phyloP scores from a whole-genome alignment of 2,888 invertebrate genomes.

The Mycalesis mineus region DNA sequence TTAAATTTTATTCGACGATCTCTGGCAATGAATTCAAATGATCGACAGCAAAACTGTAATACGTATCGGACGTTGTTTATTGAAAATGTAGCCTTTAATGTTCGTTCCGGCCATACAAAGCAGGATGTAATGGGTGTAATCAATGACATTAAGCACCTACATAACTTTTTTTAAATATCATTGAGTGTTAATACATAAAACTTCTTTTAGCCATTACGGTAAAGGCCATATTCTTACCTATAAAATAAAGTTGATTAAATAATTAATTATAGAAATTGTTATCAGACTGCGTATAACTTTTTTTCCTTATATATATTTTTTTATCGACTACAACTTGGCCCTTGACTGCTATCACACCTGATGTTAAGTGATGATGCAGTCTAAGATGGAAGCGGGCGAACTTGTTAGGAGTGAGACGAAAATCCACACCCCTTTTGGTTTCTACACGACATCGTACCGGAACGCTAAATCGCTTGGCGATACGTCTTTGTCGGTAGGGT shows the following conservation, averaged over 20 bases:
- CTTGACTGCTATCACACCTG: too few species aligned
- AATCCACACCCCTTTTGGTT: too few species aligned
- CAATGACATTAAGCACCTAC: not conserved
- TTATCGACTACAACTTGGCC: too few species aligned
- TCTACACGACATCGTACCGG: too few species aligned
- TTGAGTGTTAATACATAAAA: conserved; percentile 1
- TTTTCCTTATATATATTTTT: not conserved
- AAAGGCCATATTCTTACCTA: not conserved
- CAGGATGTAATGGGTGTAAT: not conserved
- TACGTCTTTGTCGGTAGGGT: too few species aligned
- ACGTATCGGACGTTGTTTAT: not conserved
- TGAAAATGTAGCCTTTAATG: conserved; percentile 4
- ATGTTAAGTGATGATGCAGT: too few species aligned
- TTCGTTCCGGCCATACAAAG: not conserved
- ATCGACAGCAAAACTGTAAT: not conserved
- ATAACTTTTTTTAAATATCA: not conserved
- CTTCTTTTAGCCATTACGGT: not conserved
- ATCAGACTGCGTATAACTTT: not conserved
- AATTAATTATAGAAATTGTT: too few species aligned
- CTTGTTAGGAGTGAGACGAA: too few species aligned
- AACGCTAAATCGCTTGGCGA: too few species aligned
- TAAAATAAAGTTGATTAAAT: too few species aligned
- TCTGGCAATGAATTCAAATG: not conserved
- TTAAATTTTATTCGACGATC: not conserved
- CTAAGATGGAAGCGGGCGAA: too few species aligned